phyloP scores from a whole-genome alignment of 2,888 invertebrate species.

The Oasisia sp. region DNA sequence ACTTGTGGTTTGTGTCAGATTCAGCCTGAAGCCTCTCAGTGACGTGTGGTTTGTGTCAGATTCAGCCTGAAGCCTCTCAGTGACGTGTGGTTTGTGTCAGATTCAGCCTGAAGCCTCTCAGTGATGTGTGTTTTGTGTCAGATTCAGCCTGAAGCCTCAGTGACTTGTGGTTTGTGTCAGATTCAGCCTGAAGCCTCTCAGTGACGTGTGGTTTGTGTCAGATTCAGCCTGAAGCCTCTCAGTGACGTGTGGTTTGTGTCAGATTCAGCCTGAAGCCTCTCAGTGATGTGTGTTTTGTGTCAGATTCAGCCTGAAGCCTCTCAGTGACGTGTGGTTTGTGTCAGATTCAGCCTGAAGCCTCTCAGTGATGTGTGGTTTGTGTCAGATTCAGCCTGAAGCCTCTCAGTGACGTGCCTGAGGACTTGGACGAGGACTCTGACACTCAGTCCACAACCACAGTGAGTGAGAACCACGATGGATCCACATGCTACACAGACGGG shows the following conservation, averaged over 20 bases:
- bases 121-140: background rate
- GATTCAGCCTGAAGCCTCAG: slow-evolving; percentile 19
- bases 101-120: too few species aligned
- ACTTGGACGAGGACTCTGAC: slow-evolving; percentile 25
- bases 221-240: slow-evolving; percentile 19
- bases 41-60: background rate
- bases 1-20: too few species aligned
- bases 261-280: too few species aligned
- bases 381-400: slow-evolving; percentile 22
- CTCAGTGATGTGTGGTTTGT: background rate
- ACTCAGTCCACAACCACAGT: background rate
- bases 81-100: too few species aligned
- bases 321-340: too few species aligned
- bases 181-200: background rate
- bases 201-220: background rate
- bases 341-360: background rate
- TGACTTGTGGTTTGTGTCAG: too few species aligned
- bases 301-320: too few species aligned
- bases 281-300: too few species aligned
- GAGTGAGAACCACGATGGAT: background rate
- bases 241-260: too few species aligned
- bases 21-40: background rate
- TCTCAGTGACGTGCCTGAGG: slow-evolving; percentile 23
- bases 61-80: slow-evolving; percentile 14
- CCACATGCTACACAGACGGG: background rate